Conservation (phyloP, 2,797 vertebrate species). For the Masticophis lateralis region DNA sequence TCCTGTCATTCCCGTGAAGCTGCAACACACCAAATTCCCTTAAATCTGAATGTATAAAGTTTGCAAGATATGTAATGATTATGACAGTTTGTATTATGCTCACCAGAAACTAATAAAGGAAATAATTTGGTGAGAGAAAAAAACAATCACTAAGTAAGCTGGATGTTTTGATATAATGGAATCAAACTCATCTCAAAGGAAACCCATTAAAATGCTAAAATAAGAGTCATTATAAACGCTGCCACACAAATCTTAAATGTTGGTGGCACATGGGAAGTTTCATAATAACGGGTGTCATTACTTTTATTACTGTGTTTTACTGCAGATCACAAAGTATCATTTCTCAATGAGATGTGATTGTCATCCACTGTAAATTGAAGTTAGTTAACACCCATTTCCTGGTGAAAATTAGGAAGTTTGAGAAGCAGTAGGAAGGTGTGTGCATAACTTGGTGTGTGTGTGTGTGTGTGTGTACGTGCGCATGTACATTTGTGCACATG, state of each 20-base stretch:
- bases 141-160: slow-evolving; percentile 39
- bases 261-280: slow-evolving; percentile 71
- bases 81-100: slow-evolving; percentile 28
- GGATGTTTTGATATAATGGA: slow-evolving; percentile 52
- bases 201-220: slow-evolving; percentile 77
- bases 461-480: slow-evolving; percentile 73
- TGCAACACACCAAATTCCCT: background rate
- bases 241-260: slow-evolving; percentile 73
- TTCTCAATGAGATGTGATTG: slow-evolving; percentile 76
- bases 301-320: slow-evolving; percentile 79
- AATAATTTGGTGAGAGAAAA: slow-evolving; percentile 37
- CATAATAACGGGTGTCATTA: slow-evolving; percentile 78
- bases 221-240: slow-evolving; percentile 72
- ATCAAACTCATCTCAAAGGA: slow-evolving; percentile 73
- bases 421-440: slow-evolving; percentile 75
- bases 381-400: slow-evolving; percentile 90
- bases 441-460: slow-evolving; percentile 73
- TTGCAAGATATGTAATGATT: background rate
- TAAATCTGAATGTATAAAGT: background rate
- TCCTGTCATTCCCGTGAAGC: background rate
- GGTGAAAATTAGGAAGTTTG: slow-evolving; percentile 88
- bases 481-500: slow-evolving; percentile 58
- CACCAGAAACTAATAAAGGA: slow-evolving; percentile 12
- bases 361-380: slow-evolving; percentile 82
- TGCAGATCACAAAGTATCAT: slow-evolving; percentile 81